phyloP scores from a whole-genome alignment of 1,140 invertebrate species.

The Streblospio benedicti region DNA sequence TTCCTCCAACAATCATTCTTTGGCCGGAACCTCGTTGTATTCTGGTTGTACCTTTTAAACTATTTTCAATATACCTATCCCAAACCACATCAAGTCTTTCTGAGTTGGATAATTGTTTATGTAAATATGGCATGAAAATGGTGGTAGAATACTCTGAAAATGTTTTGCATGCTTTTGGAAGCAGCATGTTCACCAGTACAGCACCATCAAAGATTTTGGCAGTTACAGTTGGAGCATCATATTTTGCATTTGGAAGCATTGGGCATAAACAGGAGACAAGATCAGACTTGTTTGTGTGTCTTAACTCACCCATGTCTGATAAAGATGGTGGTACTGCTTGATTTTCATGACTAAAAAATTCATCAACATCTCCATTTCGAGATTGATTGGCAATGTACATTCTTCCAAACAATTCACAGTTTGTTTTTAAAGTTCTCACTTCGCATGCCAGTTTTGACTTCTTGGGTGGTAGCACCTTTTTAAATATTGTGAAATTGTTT shows the following conservation, averaged over 20 bases:
- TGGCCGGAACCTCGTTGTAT: neutral
- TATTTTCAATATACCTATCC: neutral
- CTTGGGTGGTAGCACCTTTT: too few species aligned
- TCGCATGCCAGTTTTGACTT: too few species aligned
- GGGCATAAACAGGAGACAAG: slow-evolving; percentile 7
- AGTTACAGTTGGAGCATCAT: neutral
- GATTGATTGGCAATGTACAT: slow-evolving; percentile 20
- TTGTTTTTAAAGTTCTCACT: too few species aligned
- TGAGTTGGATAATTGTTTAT: slow-evolving; percentile 3
- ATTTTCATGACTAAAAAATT: too few species aligned
- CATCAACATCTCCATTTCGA: too few species aligned
- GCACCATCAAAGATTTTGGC: neutral
- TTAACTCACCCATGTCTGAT: slow-evolving; percentile 15
- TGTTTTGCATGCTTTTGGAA: neutral
- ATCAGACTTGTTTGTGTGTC: slow-evolving; percentile 19
- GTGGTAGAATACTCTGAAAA: neutral
- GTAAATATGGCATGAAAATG: neutral
- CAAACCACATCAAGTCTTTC: slow-evolving; percentile 12
- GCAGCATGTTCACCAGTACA: neutral
- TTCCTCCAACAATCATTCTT: neutral
- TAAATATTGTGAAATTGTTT: too few species aligned
- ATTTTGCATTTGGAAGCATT: neutral
- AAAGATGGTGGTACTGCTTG: too few species aligned
- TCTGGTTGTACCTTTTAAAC: neutral
- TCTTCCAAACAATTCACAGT: slow-evolving; percentile 17